Conservation (phyloP, 1,140 invertebrate genomes). For the Halotydeus destructor region DNA sequence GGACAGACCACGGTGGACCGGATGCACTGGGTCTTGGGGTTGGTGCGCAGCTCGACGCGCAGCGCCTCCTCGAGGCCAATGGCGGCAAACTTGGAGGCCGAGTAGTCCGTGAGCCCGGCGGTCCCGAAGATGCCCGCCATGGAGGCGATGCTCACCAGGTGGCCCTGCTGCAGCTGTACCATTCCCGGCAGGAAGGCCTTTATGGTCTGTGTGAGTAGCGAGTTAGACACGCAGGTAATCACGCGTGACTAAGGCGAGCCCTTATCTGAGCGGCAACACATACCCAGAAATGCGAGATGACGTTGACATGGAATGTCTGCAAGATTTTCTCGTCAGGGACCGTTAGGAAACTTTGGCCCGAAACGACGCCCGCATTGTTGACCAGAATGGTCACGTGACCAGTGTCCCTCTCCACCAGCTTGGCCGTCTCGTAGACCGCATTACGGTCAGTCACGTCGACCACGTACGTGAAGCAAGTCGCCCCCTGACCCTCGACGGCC, state of each 20-base stretch:
- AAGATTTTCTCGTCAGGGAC: constrained; percentile 46
- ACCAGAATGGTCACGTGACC: constrained; percentile 44
- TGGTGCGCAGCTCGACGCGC: constrained; percentile 32
- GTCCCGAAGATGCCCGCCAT: constrained; percentile 65
- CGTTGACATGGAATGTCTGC: constrained; percentile 41
- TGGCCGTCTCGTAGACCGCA: constrained; percentile 25
- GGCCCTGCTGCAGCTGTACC: constrained; percentile 52
- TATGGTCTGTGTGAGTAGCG: too few relatives aligned
- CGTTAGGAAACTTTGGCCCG: constrained; percentile 56
- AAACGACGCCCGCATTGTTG: constrained; percentile 53
- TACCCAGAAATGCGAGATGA: constrained; percentile 39
- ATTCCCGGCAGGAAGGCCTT: constrained; percentile 48
- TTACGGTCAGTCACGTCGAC: constrained; percentile 39
- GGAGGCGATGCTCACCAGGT: constrained; percentile 84
- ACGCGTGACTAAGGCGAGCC: too few relatives aligned
- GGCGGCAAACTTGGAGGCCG: constrained; percentile 78
- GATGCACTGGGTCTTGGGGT: constrained; percentile 41
- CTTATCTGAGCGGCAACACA: too few relatives aligned
- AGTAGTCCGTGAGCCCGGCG: constrained; percentile 76
- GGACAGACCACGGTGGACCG: constrained; percentile 75
- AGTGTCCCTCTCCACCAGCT: constrained; percentile 36
- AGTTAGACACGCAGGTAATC: too few relatives aligned
- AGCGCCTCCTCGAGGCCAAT: constrained; percentile 78
- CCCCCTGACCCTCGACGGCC: background rate
- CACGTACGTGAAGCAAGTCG: background rate